These are phyloP conservation scores for Idris sp. DNA, from an alignment of 1,140 invertebrate genomes.

Conservation along the genomic window DNA sequence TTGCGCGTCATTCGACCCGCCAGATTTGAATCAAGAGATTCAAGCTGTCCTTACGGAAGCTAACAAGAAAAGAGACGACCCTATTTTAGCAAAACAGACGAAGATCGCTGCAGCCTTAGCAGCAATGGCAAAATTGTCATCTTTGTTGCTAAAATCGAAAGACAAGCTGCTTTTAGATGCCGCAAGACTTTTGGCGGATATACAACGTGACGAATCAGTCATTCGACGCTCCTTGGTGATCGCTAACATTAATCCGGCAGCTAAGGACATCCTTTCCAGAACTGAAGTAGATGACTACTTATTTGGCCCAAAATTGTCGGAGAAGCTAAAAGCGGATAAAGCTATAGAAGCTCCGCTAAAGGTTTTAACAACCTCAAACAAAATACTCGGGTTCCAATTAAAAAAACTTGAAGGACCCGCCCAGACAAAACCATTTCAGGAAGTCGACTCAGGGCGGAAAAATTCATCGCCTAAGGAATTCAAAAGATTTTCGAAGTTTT, in stretches of 20 bases:
- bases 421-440: no score
- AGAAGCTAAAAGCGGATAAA: slow-evolving; percentile 20
- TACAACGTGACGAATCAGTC: slow-evolving; percentile 19
- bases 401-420: no score
- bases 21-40: slow-evolving; percentile 1
- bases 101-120: slow-evolving; percentile 4
- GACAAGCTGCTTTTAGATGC: slow-evolving; percentile 3
- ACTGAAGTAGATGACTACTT: slow-evolving; percentile 13
- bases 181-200: slow-evolving; percentile 17
- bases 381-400: no score
- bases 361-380: no score
- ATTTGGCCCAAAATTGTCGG: slow-evolving; percentile 22
- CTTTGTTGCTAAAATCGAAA: not conserved
- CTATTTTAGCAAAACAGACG: slow-evolving; percentile 2
- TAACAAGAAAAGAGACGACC: slow-evolving; percentile 5
- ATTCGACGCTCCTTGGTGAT: slow-evolving; percentile 33
- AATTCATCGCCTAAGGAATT: no score
- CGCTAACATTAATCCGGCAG: slow-evolving; percentile 14
- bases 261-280: slow-evolving; percentile 8
- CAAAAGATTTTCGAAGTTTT: no score
- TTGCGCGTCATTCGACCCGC: no score
- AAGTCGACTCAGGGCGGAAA: no score
- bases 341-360: slow-evolving; percentile 5
- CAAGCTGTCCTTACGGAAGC: not conserved
- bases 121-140: not conserved